Base-by-base conservation (phyloP, 2,797 vertebrate species). In the Typhlichthys subterraneus region DNA sequence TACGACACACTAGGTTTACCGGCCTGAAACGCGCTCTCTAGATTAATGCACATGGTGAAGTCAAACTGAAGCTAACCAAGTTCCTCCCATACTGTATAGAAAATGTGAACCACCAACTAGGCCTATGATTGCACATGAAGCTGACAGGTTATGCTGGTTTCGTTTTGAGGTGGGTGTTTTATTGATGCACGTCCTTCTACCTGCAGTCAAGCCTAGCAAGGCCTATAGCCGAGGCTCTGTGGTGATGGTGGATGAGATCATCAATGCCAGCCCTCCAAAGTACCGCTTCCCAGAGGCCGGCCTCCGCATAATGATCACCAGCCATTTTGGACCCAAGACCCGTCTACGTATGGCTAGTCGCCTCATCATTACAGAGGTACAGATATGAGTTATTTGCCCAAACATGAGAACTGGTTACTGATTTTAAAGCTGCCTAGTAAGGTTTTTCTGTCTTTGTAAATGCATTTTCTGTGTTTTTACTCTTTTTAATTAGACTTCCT, bases 211-310 rank as follows among this genome's bases (percentile, higher is more conserved):
- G 81, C 93, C 93, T 57, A 92, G 67, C 42, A 95, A 94, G 13
- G 79, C 91, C 4, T 95, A 94, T 70, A 88, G 93, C 83, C 94
- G 91, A 23, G 95, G 86, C 65, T 96, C 93, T 0, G 96, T 98
- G 80, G 92, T 98, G 80, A 99, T 98, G 97, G 97, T 98, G 85
- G 97, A 99, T 50, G 97, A 99, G 89, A 95, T 98, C 73, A 94
- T 98, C 79, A 94, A 94, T 65, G 95, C 93, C 87, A 97, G 94
- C 65, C 96, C 97, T 0, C 93, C 96, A 12, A 98, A 98, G 74
- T 97, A 94, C 82, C 93, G 92, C 14, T 98, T 99, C 67, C 96
- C 97, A 0, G 97, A 99, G 78, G 97, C 97, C 0, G 97, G 97
- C 3, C 88, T 99, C 12, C 93, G 97, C 13, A 84, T 99, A 59